A percentile compares a stretch with the other conserved stretches of the same genome.
Evolutionary conservation across 2,113 vertebrate genomes (phyloP).

Genomic region (Panthera leo): DNA sequence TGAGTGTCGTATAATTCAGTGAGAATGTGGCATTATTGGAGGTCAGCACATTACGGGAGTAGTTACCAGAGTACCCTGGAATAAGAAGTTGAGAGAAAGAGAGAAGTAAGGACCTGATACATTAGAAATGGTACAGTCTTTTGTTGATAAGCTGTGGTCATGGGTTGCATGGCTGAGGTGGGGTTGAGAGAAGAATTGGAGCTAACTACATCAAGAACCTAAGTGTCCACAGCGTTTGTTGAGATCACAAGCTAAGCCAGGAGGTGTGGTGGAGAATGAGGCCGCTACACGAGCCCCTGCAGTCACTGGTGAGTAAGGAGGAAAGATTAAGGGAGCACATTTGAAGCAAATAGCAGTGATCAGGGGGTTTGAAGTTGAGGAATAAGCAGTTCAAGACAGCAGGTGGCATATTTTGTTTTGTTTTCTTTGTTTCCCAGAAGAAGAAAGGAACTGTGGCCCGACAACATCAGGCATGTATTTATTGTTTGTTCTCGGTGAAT

Average conservation of each 20-base stretch:
- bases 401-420: neutral
- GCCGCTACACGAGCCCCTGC: neutral
- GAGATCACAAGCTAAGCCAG: neutral
- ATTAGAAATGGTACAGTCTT: neutral
- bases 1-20: neutral
- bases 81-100: neutral
- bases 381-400: neutral
- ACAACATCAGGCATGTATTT: neutral
- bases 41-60: neutral
- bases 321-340: neutral
- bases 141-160: neutral
- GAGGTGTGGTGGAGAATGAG: neutral
- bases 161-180: neutral
- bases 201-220: neutral
- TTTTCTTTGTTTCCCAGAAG: conserved; percentile 11
- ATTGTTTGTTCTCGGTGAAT: neutral
- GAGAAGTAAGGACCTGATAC: neutral
- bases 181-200: neutral
- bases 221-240: neutral
- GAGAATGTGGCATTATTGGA: neutral
- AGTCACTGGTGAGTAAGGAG: neutral
- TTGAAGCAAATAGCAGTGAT: neutral
- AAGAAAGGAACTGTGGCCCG: neutral
- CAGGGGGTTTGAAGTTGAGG: neutral
- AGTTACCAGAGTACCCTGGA: neutral